A percentile compares a stretch with the other conserved stretches of the same genome.
These are phyloP conservation scores for Hydrolagus colliei DNA, from an alignment of 2,797 vertebrate species.

Conservation along the genomic window DNA sequence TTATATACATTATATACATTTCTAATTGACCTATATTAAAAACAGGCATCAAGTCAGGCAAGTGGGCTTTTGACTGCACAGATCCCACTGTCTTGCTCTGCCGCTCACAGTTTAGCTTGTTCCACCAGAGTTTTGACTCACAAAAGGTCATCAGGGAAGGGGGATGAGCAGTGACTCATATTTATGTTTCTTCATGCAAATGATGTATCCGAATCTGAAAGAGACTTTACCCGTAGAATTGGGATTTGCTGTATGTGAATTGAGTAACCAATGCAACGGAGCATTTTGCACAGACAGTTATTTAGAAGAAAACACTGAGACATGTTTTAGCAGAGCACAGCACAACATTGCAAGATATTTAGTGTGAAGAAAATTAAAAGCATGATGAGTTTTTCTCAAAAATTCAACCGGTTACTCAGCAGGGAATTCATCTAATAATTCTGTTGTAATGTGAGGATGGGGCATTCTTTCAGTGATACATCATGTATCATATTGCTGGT, in stretches of 20 bases:
- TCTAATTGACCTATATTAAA: too few species aligned
- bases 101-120: too few species aligned
- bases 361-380: not conserved
- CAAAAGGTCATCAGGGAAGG: too few species aligned
- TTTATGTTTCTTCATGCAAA: too few species aligned
- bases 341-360: not conserved
- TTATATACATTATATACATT: too few species aligned
- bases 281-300: not conserved
- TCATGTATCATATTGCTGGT: not conserved
- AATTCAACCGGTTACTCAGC: not conserved
- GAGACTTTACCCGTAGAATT: not conserved
- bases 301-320: not conserved
- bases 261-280: not conserved
- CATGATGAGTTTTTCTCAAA: not conserved
- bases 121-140: too few species aligned
- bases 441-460: not conserved
- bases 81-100: too few species aligned
- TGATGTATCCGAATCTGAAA: too few species aligned
- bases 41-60: too few species aligned
- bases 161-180: too few species aligned
- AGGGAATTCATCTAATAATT: not conserved
- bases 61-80: too few species aligned
- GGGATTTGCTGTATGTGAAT: not conserved
- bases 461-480: too few species aligned
- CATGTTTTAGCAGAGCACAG: not conserved